Conservation (phyloP, 2,113 vertebrate genomes). For the Microtus montanus region DNA sequence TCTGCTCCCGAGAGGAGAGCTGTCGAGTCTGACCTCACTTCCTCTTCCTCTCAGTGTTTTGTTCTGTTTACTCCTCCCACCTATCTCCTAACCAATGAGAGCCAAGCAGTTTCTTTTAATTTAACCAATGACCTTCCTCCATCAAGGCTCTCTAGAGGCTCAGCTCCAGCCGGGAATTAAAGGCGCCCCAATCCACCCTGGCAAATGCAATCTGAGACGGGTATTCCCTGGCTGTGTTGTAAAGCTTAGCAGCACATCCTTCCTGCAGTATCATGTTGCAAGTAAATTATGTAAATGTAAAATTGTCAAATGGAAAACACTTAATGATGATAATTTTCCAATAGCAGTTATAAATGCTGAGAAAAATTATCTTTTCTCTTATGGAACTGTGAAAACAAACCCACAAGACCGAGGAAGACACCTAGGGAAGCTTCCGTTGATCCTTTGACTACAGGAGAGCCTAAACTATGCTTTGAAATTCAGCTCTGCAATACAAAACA, state of each 20-base stretch:
- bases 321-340: constrained; percentile 66
- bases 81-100: no score
- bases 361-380: constrained; percentile 51
- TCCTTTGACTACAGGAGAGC: background rate
- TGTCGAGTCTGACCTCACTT: no score
- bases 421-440: background rate
- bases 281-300: constrained; percentile 77
- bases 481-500: background rate
- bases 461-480: background rate
- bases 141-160: background rate
- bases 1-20: no score
- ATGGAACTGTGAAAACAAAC: constrained; percentile 38
- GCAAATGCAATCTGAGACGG: background rate
- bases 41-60: no score
- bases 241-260: background rate
- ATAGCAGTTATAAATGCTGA: constrained; percentile 63
- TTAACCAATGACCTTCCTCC: no score
- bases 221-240: background rate
- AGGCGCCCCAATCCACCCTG: background rate
- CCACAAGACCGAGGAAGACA: background rate
- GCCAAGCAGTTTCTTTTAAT: no score
- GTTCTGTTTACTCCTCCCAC: no score
- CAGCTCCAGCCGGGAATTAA: background rate
- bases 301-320: constrained; percentile 68
- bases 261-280: constrained; percentile 45